phyloP scores from a whole-genome alignment of 2,797 vertebrate genomes.

The Amblyraja radiata region DNA sequence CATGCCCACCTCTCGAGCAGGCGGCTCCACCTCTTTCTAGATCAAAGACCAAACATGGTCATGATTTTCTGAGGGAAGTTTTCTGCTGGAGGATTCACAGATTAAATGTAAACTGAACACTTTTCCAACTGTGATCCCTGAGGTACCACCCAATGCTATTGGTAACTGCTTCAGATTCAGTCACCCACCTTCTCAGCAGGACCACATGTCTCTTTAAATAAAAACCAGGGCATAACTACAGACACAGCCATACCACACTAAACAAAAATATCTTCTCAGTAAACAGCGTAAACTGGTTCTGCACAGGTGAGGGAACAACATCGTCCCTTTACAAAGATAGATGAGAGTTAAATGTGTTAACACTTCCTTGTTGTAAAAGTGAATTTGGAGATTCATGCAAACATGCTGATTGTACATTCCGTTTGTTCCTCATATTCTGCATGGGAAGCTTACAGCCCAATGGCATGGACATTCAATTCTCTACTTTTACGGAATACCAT shows the following conservation, averaged over 20 bases:
- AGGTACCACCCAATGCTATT: neutral
- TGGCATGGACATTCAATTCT: no score
- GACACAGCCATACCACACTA: neutral
- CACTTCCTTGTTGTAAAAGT: neutral
- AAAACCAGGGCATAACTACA: neutral
- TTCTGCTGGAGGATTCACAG: neutral
- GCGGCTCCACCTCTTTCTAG: neutral
- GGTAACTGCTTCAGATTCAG: neutral
- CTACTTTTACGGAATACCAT: no score
- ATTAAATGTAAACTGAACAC: neutral
- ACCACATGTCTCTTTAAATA: neutral
- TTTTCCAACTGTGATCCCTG: neutral
- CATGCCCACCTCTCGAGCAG: neutral
- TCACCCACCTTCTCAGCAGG: neutral
- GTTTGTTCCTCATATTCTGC: no score
- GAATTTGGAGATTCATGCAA: neutral
- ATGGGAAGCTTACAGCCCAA: no score
- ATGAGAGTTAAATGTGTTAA: neutral
- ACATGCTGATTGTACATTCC: neutral
- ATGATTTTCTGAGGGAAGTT: neutral
- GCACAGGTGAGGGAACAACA: neutral
- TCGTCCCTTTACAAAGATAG: neutral
- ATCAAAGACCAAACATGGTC: neutral
- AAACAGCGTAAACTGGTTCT: neutral
- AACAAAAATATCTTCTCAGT: neutral